phyloP scores from a whole-genome alignment of 2,113 vertebrate genomes.

The Aspidoscelis tigris region DNA sequence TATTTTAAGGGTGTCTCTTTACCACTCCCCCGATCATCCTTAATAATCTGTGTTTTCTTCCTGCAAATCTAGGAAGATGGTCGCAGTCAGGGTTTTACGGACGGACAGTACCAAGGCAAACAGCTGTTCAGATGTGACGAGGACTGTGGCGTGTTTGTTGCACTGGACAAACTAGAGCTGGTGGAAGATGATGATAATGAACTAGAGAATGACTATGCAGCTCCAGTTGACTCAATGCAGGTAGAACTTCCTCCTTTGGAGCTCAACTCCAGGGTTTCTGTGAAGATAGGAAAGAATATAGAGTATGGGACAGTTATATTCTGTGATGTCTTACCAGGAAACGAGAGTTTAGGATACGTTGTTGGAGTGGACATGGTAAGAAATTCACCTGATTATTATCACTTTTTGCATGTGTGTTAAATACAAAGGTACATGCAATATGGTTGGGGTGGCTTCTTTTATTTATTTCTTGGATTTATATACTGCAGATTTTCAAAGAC shows the following conservation, averaged over 20 bases:
- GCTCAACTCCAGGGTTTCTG: conserved; percentile 94
- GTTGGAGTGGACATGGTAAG: conserved; percentile 99
- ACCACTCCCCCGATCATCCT: not conserved
- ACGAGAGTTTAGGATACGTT: conserved; percentile 95
- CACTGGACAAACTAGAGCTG: conserved; percentile 94
- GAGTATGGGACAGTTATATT: conserved; percentile 97
- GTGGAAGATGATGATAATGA: conserved; percentile 88
- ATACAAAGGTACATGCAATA: conserved; percentile 66
- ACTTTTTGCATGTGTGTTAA: conserved; percentile 65
- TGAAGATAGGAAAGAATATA: conserved; percentile 90
- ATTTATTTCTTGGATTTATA: too few relatives aligned
- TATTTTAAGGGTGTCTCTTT: not conserved
- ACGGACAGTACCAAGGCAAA: conserved; percentile 95
- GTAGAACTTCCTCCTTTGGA: conserved; percentile 89
- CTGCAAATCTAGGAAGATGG: conserved; percentile 88
- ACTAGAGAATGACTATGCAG: conserved; percentile 87
- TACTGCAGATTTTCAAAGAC: too few relatives aligned
- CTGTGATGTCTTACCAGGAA: conserved; percentile 94
- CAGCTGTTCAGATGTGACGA: conserved; percentile 97
- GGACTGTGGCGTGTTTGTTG: conserved; percentile 96
- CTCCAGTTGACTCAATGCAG: conserved; percentile 84
- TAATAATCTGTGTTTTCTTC: not conserved
- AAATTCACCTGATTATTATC: conserved; percentile 64
- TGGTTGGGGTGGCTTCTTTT: conserved; percentile 18
- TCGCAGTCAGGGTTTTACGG: conserved; percentile 94